Conservation (phyloP, 2,888 invertebrate genomes). For the Drosophila aldrichi region DNA sequence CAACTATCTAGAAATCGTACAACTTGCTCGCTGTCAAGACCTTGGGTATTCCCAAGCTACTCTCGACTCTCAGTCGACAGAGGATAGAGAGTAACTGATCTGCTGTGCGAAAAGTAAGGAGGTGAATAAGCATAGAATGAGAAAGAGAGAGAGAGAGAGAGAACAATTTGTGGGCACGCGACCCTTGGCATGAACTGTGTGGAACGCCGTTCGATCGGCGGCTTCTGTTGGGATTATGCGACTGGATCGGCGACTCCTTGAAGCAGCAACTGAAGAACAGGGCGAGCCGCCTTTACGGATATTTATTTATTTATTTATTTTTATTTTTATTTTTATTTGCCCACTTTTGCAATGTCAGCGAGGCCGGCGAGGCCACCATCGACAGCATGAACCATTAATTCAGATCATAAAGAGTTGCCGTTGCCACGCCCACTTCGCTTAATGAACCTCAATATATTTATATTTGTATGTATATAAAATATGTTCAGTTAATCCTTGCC, state of each 20-base stretch:
- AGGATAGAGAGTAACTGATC: background rate
- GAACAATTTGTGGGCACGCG: background rate
- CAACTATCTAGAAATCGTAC: too few species aligned
- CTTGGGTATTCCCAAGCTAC: too few species aligned
- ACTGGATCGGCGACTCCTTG: constrained; percentile 27
- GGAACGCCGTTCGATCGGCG: background rate
- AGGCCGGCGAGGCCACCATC: constrained; percentile 61
- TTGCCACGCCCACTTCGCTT: constrained; percentile 57
- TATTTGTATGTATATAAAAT: background rate
- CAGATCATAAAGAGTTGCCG: constrained; percentile 60
- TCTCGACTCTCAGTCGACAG: background rate
- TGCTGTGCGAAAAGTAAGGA: background rate
- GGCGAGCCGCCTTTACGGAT: constrained; percentile 16
- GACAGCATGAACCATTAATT: constrained; percentile 73
- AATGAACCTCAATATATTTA: constrained; percentile 18
- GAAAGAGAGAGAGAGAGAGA: background rate
- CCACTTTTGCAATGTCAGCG: constrained; percentile 15
- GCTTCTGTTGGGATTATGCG: constrained; percentile 13
- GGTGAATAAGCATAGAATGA: background rate
- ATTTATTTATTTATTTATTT: background rate
- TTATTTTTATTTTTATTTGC: background rate
- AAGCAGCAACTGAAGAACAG: constrained; percentile 2
- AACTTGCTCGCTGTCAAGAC: too few species aligned
- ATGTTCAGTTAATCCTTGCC: constrained; percentile 19
- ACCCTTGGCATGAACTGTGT: background rate